Evolutionary conservation across 1,140 invertebrate species (phyloP).

Genomic region (Euura lappo): DNA sequence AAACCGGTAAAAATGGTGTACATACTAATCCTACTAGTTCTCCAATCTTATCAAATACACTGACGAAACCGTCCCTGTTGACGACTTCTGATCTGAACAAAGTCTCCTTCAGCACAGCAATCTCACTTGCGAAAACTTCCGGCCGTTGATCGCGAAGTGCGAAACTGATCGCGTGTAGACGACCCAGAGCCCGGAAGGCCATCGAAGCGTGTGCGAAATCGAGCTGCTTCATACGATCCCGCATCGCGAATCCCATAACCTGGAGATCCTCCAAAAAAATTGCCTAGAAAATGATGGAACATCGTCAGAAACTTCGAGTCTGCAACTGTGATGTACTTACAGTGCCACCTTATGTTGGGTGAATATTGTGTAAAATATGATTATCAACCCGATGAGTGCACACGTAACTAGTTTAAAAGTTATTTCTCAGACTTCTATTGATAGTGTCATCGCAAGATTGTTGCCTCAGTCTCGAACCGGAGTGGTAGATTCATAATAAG

Average conservation of each 20-base stretch:
- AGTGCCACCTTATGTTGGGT: too few species aligned
- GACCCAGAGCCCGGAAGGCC: constrained; percentile 60
- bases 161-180: constrained; percentile 62
- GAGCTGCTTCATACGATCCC: constrained; percentile 55
- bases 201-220: constrained; percentile 53
- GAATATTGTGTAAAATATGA: too few species aligned
- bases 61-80: constrained; percentile 21
- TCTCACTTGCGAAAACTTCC: constrained; percentile 34
- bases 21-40: constrained; percentile 36
- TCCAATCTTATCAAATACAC: constrained; percentile 33
- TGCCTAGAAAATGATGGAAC: constrained; percentile 35
- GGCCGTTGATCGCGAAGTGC: constrained; percentile 54
- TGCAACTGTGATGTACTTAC: too few species aligned
- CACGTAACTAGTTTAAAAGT: too few species aligned
- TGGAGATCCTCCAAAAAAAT: constrained; percentile 65
- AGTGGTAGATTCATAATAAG: too few species aligned
- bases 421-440: too few species aligned
- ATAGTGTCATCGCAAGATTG: too few species aligned
- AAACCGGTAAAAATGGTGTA: too few species aligned
- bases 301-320: too few species aligned
- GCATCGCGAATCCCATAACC: constrained; percentile 50
- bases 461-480: too few species aligned
- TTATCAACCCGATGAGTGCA: too few species aligned
- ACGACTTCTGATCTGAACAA: constrained; percentile 13
- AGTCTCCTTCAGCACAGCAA: constrained; percentile 4